Base-by-base conservation (phyloP, 2,797 vertebrate genomes). In the Diplodus puntazzo region DNA sequence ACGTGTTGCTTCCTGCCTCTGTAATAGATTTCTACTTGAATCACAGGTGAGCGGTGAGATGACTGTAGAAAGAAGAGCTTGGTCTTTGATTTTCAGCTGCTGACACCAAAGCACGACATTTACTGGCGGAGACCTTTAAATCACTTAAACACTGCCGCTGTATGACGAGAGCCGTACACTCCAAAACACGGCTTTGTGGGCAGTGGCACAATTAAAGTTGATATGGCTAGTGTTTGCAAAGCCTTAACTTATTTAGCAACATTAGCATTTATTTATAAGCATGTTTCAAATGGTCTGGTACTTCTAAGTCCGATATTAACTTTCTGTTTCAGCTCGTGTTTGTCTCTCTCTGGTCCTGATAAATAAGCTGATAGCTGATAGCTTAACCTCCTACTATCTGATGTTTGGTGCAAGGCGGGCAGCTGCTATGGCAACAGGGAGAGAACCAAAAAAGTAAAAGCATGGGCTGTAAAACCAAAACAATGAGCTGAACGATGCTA, bases 21-120 rank as follows among this genome's bases (percentile, higher is more conserved):
- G 43, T 68, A 43, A 80, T 57, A 25, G 48, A 75, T 65, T 69
- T 69, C 18, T 43, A 39, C 61, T 65, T 69, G 25, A 72, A 69
- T 53, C 54, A 20, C 58, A 52, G 52, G 43, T 52, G 54, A 69
- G 23, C 17, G 30, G 58, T 48, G 42, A 73, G 50, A 55, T 48
- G 46, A 43, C 13, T 52, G 10, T 13, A 54, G 5, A 71, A 21
- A 70, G 13, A 30, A 23, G 13, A 67, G 39, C 17, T 43, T 7
- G 48, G 17, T 45, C 21, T 64, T 78, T 66, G 54, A 49, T 12
- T 77, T 21, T 49, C 3, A 67, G 17, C 13, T 0, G 14, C n/a
- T 62, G 52, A 63, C 5, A 46, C 3, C 20, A 52, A 70, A 60
- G 4, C 53, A 18, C 53, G 54, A 55, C 43, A 68, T 65, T 67